Evolutionary conservation across 1,140 invertebrate species (phyloP).

Genomic region (Pseudomyrmex concolor): DNA sequence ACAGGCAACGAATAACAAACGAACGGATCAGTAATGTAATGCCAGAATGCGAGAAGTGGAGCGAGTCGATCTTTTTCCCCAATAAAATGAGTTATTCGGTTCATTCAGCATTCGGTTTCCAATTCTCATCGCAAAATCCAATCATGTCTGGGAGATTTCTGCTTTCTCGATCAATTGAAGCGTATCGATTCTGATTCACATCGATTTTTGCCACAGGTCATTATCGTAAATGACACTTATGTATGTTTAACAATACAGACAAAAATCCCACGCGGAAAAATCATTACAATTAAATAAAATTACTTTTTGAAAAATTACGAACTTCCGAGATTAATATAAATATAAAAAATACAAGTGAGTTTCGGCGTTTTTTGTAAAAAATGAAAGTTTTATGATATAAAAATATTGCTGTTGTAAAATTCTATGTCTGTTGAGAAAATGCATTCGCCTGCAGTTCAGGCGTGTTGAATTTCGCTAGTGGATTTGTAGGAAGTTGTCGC

Average conservation of each 20-base stretch:
- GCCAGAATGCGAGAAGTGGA: slow-evolving; percentile 21
- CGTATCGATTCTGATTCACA: background rate
- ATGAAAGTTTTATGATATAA: background rate
- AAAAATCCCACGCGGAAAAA: background rate
- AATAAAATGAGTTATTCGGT: slow-evolving; percentile 48
- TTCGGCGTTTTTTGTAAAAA: background rate
- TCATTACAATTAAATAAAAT: too few species aligned
- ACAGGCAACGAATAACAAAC: slow-evolving; percentile 60
- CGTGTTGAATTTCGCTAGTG: slow-evolving; percentile 19
- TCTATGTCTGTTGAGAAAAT: background rate
- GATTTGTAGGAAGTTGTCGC: slow-evolving; percentile 20
- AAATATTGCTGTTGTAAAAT: background rate
- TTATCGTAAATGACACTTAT: background rate
- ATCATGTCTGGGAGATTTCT: slow-evolving; percentile 2
- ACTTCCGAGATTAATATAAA: background rate
- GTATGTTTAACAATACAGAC: background rate
- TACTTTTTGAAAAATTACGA: background rate
- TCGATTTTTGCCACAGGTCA: too few species aligned
- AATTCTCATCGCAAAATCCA: slow-evolving; percentile 18
- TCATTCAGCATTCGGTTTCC: slow-evolving; percentile 22
- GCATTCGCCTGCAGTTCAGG: background rate
- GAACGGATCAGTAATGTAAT: slow-evolving; percentile 46
- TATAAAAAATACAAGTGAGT: slow-evolving; percentile 18
- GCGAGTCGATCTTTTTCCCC: slow-evolving; percentile 10
- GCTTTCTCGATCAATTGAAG: background rate